Conservation (phyloP, 2,797 vertebrate genomes). For the Yasuhikotakia modesta region DNA sequence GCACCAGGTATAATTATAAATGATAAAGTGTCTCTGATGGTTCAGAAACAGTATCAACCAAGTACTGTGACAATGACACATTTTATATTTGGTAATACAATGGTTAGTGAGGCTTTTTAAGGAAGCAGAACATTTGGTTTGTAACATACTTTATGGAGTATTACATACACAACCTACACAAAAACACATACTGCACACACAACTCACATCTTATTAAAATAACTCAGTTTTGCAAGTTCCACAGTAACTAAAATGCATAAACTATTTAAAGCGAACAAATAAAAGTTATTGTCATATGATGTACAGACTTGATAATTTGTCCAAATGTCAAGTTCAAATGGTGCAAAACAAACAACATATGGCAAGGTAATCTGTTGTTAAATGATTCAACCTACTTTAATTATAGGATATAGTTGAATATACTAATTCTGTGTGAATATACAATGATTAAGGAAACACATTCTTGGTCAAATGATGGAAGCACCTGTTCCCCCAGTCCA, state of each 20-base stretch:
- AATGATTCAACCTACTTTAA: constrained; percentile 52
- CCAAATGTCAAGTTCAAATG: constrained; percentile 70
- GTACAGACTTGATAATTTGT: constrained; percentile 67
- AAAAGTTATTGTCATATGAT: constrained; percentile 60
- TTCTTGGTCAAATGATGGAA: constrained; percentile 59
- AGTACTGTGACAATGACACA: constrained; percentile 59
- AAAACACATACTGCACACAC: constrained; percentile 13
- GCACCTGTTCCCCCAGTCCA: constrained; percentile 52
- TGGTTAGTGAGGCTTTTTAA: constrained; percentile 51
- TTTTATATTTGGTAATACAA: constrained; percentile 51
- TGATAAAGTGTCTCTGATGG: constrained; percentile 69
- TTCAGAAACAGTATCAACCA: constrained; percentile 75
- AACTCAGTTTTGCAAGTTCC: constrained; percentile 68
- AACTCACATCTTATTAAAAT: constrained; percentile 56
- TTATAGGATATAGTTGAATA: constrained; percentile 64
- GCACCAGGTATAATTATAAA: constrained; percentile 65
- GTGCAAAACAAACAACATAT: constrained; percentile 64
- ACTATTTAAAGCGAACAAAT: constrained; percentile 60
- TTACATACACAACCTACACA: constrained; percentile 28
- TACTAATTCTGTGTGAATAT: constrained; percentile 63
- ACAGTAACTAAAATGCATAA: constrained; percentile 75
- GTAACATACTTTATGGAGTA: constrained; percentile 32
- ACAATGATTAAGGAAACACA: constrained; percentile 61
- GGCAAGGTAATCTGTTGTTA: constrained; percentile 53
- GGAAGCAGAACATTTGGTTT: constrained; percentile 29